phyloP scores from a whole-genome alignment of 2,113 vertebrate species.

The Cottus gobio region DNA sequence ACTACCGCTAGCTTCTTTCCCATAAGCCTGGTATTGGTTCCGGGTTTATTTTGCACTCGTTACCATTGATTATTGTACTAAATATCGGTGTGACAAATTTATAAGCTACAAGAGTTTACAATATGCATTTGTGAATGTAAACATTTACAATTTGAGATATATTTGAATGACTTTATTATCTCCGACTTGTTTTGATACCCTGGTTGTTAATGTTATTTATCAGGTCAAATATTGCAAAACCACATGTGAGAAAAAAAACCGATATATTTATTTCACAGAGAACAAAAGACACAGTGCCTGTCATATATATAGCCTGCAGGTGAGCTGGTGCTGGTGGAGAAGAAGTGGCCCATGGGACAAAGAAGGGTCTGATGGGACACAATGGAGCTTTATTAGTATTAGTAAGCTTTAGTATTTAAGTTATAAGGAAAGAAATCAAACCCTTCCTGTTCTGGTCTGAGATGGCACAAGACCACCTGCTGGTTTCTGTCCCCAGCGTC shows the following conservation, averaged over 20 bases:
- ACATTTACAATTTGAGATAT: neutral
- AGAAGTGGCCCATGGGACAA: neutral
- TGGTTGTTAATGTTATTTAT: too few relatives aligned
- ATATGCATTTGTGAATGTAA: neutral
- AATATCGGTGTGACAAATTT: neutral
- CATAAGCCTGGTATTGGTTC: too few relatives aligned
- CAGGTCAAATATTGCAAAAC: too few relatives aligned
- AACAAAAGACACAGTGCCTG: too few relatives aligned
- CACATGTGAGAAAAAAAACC: neutral
- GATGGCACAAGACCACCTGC: constrained; percentile 17
- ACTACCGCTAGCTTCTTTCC: too few relatives aligned
- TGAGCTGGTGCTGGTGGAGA: neutral
- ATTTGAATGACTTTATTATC: neutral
- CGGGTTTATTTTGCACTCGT: too few relatives aligned
- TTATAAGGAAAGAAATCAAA: constrained; percentile 41
- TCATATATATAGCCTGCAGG: neutral
- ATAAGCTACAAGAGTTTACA: neutral
- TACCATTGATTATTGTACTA: neutral
- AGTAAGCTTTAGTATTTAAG: constrained; percentile 59
- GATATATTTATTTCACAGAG: too few relatives aligned
- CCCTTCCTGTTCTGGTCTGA: constrained; percentile 21
- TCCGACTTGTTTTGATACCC: too few relatives aligned
- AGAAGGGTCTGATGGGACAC: too few relatives aligned
- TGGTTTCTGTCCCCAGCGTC: neutral
- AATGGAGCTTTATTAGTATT: too few relatives aligned